Evolutionary conservation across 23 tunicate genomes (phyloP), one percentile per base, ranked within the genome.

Genomic region (Aplidium turbinatum): DNA sequence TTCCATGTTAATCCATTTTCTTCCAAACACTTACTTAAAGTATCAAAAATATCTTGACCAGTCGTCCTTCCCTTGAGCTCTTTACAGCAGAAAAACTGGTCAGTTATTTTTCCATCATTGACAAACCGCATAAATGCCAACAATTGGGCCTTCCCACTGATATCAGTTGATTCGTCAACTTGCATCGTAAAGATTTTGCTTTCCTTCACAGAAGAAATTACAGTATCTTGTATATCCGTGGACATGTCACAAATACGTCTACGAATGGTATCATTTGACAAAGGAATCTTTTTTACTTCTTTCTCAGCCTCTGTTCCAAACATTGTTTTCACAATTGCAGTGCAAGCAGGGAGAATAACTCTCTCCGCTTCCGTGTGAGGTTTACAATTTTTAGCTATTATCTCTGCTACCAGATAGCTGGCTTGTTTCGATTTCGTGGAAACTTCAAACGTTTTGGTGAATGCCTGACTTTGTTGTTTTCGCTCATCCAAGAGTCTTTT

Each of bases 131-230:
- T 62, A 62, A 62, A 62, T 25, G 69, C 69, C 22, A 62, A 11
- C 30, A 62, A 9, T 62, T 62, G 38, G 22, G 69, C 69, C 22
- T 62, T 62, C 22, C 69, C 69, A 32, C 69, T 62, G 69, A 62
- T 62, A 24, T 62, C 69, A 25, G 69, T 32, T 62, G 69, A 62
- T 62, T 62, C 69, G 69, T 62, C 69, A 62, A 62, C 69, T 62
- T 62, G 69, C 38, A 62, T 62, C 69, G 69, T 62, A 62, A 62
- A 62, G 24, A 62, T 24, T 62, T 62, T 62, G 69, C 69, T 62
- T 62, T 62, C 38, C 69, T 62, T 27, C 22, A 62, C 11, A 25
- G 38, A 62, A 62, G 38, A 62, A 62, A 62, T 62, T 7, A 62
- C 69, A 32, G 69, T 30, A 62, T 62, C 69, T 62, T 26, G 38